A percentile compares a stretch with the other conserved stretches of the same genome.
Evolutionary conservation across 2,888 invertebrate species (phyloP).

Genomic region (Noctua janthe): DNA sequence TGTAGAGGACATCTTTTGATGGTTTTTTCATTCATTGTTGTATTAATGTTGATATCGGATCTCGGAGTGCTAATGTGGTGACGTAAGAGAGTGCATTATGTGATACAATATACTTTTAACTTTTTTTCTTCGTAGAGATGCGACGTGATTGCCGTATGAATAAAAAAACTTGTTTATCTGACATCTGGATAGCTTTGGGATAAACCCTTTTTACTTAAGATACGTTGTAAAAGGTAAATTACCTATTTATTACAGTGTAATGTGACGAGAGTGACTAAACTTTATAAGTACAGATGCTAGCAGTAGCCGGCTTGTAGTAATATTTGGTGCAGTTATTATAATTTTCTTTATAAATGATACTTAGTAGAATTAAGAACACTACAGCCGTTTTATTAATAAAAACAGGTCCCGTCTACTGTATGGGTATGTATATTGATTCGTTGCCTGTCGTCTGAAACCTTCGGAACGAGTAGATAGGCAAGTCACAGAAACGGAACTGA

Average conservation of each 20-base stretch:
- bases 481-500: neutral
- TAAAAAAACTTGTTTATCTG: slow-evolving; percentile 66
- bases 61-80: slow-evolving; percentile 78
- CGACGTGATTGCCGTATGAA: slow-evolving; percentile 58
- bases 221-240: slow-evolving; percentile 61
- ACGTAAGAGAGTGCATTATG: slow-evolving; percentile 70
- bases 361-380: neutral
- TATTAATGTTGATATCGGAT: slow-evolving; percentile 83
- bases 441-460: neutral
- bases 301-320: slow-evolving; percentile 11
- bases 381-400: neutral
- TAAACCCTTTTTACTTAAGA: slow-evolving; percentile 65
- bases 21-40: slow-evolving; percentile 73
- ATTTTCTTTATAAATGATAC: neutral
- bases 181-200: slow-evolving; percentile 61
- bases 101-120: slow-evolving; percentile 67
- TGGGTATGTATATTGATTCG: too few relatives aligned
- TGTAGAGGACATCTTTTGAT: slow-evolving; percentile 79
- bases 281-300: slow-evolving; percentile 22
- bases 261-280: slow-evolving; percentile 14
- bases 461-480: neutral
- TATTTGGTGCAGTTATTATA: slow-evolving; percentile 1
- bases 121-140: slow-evolving; percentile 56
- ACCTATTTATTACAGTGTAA: slow-evolving; percentile 54
- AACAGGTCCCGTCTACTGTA: neutral